These are phyloP conservation scores for Nycteola revayana DNA, from an alignment of 2,888 invertebrate species.

Conservation along the genomic window DNA sequence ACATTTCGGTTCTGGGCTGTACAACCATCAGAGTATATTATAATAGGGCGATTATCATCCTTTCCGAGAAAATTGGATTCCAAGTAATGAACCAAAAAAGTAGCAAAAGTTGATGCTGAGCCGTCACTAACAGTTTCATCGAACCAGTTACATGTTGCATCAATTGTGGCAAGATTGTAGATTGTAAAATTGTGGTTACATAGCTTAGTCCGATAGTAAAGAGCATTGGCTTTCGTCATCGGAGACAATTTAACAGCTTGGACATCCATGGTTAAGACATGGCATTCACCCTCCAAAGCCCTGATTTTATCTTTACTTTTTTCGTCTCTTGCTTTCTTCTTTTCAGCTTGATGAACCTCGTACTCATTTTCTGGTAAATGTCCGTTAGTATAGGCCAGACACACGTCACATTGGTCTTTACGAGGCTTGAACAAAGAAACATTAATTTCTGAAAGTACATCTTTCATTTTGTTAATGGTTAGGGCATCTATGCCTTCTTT, in stretches of 20 bases:
- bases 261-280: constrained; percentile 28
- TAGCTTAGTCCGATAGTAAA: constrained; percentile 27
- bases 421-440: constrained; percentile 6
- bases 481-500: background rate
- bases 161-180: constrained; percentile 15
- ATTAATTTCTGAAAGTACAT: constrained; percentile 3
- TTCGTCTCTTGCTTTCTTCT: constrained; percentile 23
- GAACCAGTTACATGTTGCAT: constrained; percentile 30
- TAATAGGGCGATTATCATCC: constrained; percentile 12
- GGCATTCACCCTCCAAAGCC: constrained; percentile 14
- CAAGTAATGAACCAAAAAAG: constrained; percentile 24
- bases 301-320: constrained; percentile 24
- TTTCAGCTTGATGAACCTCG: constrained; percentile 5
- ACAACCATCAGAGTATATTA: constrained; percentile 3
- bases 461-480: constrained; percentile 4
- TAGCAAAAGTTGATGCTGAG: constrained; percentile 25
- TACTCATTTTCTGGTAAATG: constrained; percentile 3
- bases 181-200: constrained; percentile 30
- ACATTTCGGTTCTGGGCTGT: constrained; percentile 2
- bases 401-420: constrained; percentile 4
- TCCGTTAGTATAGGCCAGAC: constrained; percentile 3
- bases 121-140: constrained; percentile 23
- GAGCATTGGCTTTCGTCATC: constrained; percentile 11
- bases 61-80: constrained; percentile 4
- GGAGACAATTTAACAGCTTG: constrained; percentile 29